Base-by-base conservation (phyloP, 2,113 vertebrate genomes). In the Xenopus laevis region DNA sequence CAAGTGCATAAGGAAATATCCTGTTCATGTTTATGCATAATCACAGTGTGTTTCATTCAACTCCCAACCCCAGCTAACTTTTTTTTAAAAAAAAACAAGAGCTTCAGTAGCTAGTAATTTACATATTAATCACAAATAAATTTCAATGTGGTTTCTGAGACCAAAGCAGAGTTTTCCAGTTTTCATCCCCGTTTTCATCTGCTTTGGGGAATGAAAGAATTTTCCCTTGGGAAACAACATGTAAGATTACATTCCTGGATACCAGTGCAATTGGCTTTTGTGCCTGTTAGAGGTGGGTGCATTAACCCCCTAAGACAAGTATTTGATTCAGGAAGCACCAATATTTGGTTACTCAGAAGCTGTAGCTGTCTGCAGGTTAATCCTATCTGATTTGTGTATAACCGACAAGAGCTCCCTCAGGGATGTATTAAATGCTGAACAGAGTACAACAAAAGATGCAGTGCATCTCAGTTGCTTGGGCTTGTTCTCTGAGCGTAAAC, bases 1-100 rank as follows among this genome's bases (percentile, higher is more conserved):
- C 84, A 78, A 83, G 81, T 55, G 74, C 80, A 84, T 83, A 83
- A 65, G 64, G 82, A 77, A 68, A 80, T 72, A 79, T 84, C 79
- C 74, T 79, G 67, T 74, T 83, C 75, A 13, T 53, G 79, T 83
- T 72, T 82, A 83, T 69, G 69, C 58, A 47, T 81, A 80, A 82
- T 75, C 74, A 58, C 66, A 30, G 65, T 68, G 12, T n/a, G 10
- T 30, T 61, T 46, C 20, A 50, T 61, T 66, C 44, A 15, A 15
- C 18, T 53, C 53, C 55, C 30, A 18, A 3, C 33, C 6, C 5
- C 33, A 40, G 33, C 33, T 40, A 40, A 40, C 33, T 40, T 40
- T 40, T 6, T 7, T 7, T 7, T 40, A 40, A 40, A 40, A 40
- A 40, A 40, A 7, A 7, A 9, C 8, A 40, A 40, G 33, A 40